Percentiles rank a stretch among this genome's conserved stretches.
phyloP scores from a whole-genome alignment of 2,113 vertebrate species.

The Calidris pugnax region DNA sequence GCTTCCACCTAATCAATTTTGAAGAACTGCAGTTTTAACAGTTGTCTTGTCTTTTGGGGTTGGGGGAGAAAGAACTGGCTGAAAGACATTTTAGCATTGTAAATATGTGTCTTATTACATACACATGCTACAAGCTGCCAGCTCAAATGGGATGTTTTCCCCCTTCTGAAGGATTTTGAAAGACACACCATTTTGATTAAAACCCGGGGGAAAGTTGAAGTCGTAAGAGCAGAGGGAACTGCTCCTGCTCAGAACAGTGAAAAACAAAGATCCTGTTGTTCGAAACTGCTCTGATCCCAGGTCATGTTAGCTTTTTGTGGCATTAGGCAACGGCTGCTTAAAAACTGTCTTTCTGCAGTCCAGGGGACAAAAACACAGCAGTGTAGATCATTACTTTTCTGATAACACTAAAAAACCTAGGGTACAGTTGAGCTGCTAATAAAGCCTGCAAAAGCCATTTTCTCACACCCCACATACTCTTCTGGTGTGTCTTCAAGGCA shows the following conservation, averaged over 20 bases:
- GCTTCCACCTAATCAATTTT: not conserved
- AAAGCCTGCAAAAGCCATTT: slow-evolving; percentile 13
- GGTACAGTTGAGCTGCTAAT: slow-evolving; percentile 24
- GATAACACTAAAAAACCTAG: not conserved
- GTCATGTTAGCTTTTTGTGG: slow-evolving; percentile 6
- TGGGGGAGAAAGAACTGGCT: not conserved
- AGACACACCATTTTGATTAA: slow-evolving; percentile 7
- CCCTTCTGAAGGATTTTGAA: not conserved
- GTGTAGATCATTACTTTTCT: slow-evolving; percentile 40
- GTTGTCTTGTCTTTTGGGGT: not conserved
- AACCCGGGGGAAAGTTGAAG: not conserved
- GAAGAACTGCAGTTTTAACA: not conserved
- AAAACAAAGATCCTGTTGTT: slow-evolving; percentile 46
- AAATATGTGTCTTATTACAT: not conserved
- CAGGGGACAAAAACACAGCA: slow-evolving; percentile 36
- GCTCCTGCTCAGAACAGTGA: not conserved
- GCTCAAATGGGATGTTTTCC: not conserved
- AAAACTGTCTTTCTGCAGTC: slow-evolving; percentile 17
- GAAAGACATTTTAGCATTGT: not conserved
- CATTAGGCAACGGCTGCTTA: slow-evolving; percentile 12
- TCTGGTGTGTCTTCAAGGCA: not conserved
- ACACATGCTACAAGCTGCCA: not conserved
- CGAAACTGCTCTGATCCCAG: slow-evolving; percentile 29
- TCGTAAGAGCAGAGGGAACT: not conserved
- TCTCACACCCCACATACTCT: slow-evolving; percentile 13